A percentile compares a stretch with the other conserved stretches of the same genome.
Conservation (phyloP, 92 coral and sea anemone species). For the Palythoa grandis region DNA sequence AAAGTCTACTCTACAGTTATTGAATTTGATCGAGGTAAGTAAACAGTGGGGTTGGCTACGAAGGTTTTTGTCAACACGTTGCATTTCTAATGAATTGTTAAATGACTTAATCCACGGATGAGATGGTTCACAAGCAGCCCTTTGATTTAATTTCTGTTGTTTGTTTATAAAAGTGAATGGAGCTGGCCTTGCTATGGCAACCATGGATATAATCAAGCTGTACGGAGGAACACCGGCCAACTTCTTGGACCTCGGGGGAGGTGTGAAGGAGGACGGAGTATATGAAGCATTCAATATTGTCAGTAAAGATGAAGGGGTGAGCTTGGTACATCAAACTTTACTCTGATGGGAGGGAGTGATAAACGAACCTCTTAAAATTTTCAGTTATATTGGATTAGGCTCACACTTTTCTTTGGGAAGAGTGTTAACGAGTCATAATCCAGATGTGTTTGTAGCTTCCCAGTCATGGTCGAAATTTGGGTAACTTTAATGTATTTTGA, state of each 20-base stretch:
- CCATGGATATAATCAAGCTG: conserved; percentile 98
- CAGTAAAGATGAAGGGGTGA: conserved; percentile 81
- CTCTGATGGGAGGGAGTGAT: background rate
- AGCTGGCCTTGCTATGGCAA: conserved; percentile 99
- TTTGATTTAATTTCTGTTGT: background rate
- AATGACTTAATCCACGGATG: no score
- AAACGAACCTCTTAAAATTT: conserved; percentile 58
- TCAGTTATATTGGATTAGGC: conserved; percentile 57
- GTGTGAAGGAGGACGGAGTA: conserved; percentile 93
- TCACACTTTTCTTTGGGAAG: no score
- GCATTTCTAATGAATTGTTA: no score
- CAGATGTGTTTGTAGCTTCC: no score
- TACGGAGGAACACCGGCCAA: conserved; percentile 94
- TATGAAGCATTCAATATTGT: conserved; percentile 92
- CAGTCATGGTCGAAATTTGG: no score
- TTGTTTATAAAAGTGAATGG: conserved; percentile 76
- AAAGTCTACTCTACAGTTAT: no score
- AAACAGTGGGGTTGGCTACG: no score
- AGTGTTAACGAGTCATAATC: no score
- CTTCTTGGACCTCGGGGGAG: conserved; percentile 98
- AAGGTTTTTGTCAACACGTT: no score
- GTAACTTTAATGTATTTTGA: no score
- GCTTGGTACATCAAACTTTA: background rate
- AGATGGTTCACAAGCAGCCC: no score
- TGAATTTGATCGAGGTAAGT: no score